Percentiles rank a stretch among this genome's conserved stretches.
These are phyloP conservation scores for Falcunculus frontatus DNA, from an alignment of 2,113 vertebrate species.

Conservation along the genomic window DNA sequence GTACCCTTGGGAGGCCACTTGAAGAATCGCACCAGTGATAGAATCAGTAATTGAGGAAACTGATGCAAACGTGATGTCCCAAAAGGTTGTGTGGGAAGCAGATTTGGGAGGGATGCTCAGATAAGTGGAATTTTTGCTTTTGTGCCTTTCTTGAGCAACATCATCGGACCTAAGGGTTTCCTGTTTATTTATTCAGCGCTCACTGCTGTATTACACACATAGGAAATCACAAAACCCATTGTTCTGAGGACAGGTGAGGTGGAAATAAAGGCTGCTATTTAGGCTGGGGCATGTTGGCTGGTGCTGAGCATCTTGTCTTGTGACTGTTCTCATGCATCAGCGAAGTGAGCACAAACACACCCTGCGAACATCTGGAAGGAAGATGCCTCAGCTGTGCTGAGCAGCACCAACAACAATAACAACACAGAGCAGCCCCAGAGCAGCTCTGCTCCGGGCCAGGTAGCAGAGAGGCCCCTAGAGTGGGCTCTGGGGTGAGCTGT, in stretches of 20 bases:
- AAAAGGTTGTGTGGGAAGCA: conserved; percentile 50
- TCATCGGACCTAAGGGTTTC: neutral
- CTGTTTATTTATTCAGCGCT: neutral
- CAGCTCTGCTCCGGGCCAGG: neutral
- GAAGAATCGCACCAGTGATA: neutral
- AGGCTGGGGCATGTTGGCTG: neutral
- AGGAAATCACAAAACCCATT: neutral
- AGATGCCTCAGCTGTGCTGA: conserved; percentile 5
- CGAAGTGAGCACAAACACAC: neutral
- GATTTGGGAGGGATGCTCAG: conserved; percentile 46
- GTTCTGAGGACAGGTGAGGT: conserved; percentile 7
- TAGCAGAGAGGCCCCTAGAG: fast-evolving
- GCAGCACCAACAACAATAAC: neutral
- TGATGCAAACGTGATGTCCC: conserved; percentile 48
- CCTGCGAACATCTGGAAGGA: neutral
- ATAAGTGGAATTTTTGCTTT: conserved; percentile 12
- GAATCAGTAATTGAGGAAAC: conserved; percentile 40
- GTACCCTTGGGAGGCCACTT: neutral
- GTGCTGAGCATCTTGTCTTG: neutral
- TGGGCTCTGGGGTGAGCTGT: neutral
- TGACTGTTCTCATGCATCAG: neutral
- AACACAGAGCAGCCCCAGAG: neutral
- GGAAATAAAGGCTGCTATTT: neutral
- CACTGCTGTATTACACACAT: neutral
- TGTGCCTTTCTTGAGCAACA: conserved; percentile 8